These are phyloP conservation scores for Phocoena phocoena DNA, from an alignment of 2,113 vertebrate genomes.

Conservation along the genomic window DNA sequence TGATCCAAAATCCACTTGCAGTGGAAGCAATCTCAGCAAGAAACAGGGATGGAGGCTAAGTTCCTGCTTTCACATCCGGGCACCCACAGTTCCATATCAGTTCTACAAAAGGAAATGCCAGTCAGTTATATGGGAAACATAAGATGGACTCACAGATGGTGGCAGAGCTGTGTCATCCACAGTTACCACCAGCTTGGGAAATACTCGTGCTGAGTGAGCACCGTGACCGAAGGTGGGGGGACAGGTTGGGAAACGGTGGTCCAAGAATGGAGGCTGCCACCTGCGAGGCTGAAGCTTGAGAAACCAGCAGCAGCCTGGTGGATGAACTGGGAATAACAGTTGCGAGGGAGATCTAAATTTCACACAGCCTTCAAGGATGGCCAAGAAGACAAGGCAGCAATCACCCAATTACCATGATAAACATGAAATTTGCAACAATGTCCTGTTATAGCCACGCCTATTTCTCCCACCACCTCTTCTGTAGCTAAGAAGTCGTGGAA, in stretches of 20 bases:
- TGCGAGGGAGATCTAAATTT: background rate
- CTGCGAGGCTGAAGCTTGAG: background rate
- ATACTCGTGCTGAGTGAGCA: background rate
- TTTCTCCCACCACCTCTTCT: background rate
- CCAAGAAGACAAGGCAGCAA: background rate
- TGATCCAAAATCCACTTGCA: background rate
- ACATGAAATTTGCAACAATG: background rate
- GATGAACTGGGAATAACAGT: background rate
- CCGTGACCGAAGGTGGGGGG: background rate
- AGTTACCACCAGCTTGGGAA: background rate
- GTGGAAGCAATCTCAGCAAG: background rate
- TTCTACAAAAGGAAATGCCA: background rate
- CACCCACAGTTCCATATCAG: background rate
- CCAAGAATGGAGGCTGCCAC: background rate
- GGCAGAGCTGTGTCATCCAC: too few relatives aligned
- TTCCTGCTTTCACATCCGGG: background rate
- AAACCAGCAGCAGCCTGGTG: background rate
- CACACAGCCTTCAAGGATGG: background rate
- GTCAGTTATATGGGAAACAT: background rate
- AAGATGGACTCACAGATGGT: background rate
- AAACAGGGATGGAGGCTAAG: background rate
- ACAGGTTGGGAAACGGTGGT: background rate
- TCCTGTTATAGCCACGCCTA: background rate
- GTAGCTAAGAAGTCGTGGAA: background rate
- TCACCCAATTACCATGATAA: background rate